Percentiles rank a stretch among this genome's conserved stretches.
Evolutionary conservation across 2,113 vertebrate species (phyloP).

Genomic region (Ptilorrhoa leucosticta): DNA sequence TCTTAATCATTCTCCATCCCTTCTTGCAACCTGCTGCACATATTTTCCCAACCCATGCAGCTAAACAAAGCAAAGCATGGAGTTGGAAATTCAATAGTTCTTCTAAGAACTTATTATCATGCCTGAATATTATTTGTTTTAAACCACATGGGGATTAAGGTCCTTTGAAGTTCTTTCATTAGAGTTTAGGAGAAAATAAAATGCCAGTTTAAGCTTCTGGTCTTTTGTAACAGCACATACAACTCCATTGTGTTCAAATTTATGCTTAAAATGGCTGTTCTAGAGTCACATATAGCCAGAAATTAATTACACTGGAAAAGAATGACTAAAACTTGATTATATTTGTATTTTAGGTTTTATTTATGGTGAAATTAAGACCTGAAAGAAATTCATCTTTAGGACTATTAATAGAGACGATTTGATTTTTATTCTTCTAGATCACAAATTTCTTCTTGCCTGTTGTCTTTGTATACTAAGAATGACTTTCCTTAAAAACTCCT

Average conservation of each 20-base stretch:
- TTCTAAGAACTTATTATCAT: not conserved
- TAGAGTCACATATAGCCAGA: not conserved
- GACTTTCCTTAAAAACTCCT: not conserved
- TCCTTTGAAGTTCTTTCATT: constrained; percentile 6
- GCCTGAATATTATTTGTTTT: not conserved
- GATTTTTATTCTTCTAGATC: not conserved
- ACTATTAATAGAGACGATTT: not conserved
- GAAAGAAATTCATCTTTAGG: not conserved
- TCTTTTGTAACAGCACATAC: not conserved
- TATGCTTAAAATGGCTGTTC: not conserved
- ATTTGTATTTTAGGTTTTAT: not conserved
- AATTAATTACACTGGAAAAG: constrained; percentile 1
- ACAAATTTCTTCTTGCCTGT: not conserved
- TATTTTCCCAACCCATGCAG: not conserved
- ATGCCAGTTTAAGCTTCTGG: not conserved
- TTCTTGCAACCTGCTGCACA: not conserved
- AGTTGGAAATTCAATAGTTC: not conserved
- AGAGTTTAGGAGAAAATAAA: not conserved
- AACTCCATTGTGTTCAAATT: not conserved
- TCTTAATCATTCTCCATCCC: not conserved
- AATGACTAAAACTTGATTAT: not conserved
- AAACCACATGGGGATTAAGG: not conserved
- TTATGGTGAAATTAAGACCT: not conserved
- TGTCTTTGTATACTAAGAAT: not conserved
- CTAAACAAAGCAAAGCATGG: not conserved